A percentile compares a stretch with the other conserved stretches of the same genome.
phyloP scores from a whole-genome alignment of 2,888 invertebrate species.

The Frankliniella fusca region DNA sequence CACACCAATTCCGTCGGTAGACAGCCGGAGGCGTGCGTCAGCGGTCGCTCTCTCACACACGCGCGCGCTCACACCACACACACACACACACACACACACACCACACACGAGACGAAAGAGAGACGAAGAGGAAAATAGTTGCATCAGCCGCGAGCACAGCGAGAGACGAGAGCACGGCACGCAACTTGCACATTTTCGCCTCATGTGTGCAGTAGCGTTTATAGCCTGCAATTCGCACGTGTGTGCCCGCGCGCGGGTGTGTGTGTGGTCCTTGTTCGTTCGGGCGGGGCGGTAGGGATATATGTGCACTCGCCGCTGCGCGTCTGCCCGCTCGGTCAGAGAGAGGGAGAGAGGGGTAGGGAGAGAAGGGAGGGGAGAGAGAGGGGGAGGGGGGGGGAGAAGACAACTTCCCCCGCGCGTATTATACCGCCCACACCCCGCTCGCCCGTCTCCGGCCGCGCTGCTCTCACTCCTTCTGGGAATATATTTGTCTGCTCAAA shows the following conservation, averaged over 20 bases:
- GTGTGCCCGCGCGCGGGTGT: not conserved
- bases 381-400: not conserved
- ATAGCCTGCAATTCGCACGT: not conserved
- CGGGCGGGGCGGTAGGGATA: too few species aligned
- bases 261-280: not conserved
- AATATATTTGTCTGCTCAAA: too few species aligned
- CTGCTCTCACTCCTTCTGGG: too few species aligned
- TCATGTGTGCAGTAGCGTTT: not conserved
- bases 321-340: not conserved
- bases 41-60: too few species aligned
- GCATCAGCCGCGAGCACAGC: not conserved
- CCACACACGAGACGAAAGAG: not conserved
- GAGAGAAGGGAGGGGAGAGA: not conserved
- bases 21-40: too few species aligned
- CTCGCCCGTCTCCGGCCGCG: too few species aligned
- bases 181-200: constrained; percentile 24
- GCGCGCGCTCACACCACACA: too few species aligned
- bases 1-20: too few species aligned
- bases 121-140: too few species aligned
- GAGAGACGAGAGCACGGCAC: not conserved
- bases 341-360: not conserved
- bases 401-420: too few species aligned
- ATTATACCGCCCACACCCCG: too few species aligned
- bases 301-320: too few species aligned
- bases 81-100: not conserved